Percentiles rank a stretch among this genome's conserved stretches.
These are phyloP conservation scores for Struthidea cinerea DNA, from an alignment of 2,113 vertebrate genomes.

Conservation along the genomic window DNA sequence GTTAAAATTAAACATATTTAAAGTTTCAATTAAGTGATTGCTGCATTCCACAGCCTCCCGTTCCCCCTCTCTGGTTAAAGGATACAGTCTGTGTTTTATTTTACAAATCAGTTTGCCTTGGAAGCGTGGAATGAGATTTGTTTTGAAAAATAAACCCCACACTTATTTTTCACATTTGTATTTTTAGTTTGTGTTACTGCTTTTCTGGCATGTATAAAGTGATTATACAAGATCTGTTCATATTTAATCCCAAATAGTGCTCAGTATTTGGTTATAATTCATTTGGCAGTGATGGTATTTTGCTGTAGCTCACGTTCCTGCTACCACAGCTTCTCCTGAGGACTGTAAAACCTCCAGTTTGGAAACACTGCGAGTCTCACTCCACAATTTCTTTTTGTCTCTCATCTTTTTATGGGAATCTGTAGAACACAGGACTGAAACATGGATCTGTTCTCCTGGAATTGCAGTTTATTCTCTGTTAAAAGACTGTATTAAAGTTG, in stretches of 20 bases:
- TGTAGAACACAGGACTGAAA: background rate
- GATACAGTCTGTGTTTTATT: background rate
- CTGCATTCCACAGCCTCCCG: background rate
- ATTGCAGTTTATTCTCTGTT: background rate
- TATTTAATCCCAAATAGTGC: background rate
- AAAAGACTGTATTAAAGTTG: background rate
- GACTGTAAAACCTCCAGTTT: background rate
- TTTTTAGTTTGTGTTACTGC: background rate
- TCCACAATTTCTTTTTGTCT: background rate
- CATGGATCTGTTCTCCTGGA: background rate
- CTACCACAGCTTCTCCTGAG: background rate
- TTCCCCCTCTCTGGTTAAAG: background rate
- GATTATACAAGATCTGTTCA: background rate
- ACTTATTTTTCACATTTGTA: background rate
- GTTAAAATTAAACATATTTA: background rate
- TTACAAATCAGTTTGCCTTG: slow-evolving; percentile 6
- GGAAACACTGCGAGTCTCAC: background rate
- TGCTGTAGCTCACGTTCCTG: background rate
- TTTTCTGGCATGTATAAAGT: background rate
- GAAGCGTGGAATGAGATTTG: background rate
- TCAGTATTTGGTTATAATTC: background rate
- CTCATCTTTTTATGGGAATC: background rate
- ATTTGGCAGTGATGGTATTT: background rate
- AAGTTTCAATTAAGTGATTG: background rate
- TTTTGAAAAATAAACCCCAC: slow-evolving; percentile 32